Base-by-base conservation (phyloP, 2,797 vertebrate genomes). In the Podarcis siculus region DNA sequence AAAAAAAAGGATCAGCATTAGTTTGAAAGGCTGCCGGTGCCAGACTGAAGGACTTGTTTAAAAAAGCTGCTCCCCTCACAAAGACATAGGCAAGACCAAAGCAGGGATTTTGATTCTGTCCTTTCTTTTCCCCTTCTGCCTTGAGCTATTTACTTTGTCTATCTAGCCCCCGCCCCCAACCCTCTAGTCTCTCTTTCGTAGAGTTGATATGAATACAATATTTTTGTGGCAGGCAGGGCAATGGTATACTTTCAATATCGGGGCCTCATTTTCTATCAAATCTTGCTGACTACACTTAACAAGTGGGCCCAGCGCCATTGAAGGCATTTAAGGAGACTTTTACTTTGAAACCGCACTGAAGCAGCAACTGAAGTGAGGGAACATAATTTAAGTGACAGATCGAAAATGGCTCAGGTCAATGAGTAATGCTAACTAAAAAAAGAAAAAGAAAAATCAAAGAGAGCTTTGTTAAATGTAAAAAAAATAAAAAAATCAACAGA, bases 121-220 rank as follows among this genome's bases (percentile, higher is more conserved):
- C 87, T 84, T 7, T 88, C 39, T 73, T 88, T 30, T 76, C 9
- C 82, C 89, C 45, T 88, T 6, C 37, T 90, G 45, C 66, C 42
- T 83, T 67, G 1, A 4, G 19, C 4, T 87, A 30, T 92, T 89
- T 94, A 3, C 91, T 93, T 91, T 89, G 3, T 86, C 7, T 80
- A 27, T 3, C 42, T 27, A 23, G 39, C 49, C 49, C 49, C 13
- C 13, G 13, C 49, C 13, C 49, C 49, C 49, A 55, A 55, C 49
- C 12, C 49, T 55, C 49, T 15, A 1, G 49, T 55, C 49, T 55
- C 49, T 55, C 49, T 55, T 55, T 55, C 73, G n/a, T 13, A 72
- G 89, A 89, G 19, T n/a, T 49, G 77, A 19, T 66, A 12, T 49
- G 73, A 89, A 91, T 42, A 87, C 61, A 45, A 86, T 17, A 30